phyloP scores from a whole-genome alignment of 1,140 invertebrate genomes.

The Drosophila miranda region DNA sequence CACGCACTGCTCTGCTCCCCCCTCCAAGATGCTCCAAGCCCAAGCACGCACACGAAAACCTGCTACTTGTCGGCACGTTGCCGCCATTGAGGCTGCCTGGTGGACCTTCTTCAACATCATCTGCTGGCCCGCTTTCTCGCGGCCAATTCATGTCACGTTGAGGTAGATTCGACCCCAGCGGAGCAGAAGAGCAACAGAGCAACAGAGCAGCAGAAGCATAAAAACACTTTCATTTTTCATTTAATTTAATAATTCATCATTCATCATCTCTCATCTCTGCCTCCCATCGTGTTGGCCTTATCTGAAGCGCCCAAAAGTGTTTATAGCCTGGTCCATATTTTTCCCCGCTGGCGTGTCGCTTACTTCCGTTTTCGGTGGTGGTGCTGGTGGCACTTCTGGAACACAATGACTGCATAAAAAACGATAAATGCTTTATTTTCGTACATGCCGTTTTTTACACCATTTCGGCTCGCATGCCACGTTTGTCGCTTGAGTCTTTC shows the following conservation, averaged over 20 bases:
- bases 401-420: conserved; percentile 32
- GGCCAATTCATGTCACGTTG: conserved; percentile 71
- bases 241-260: conserved; percentile 77
- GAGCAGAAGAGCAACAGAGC: conserved; percentile 37
- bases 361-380: conserved; percentile 65
- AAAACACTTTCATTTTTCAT: conserved; percentile 79
- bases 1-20: conserved; percentile 29
- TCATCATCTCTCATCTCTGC: conserved; percentile 57
- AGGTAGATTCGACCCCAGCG: conserved; percentile 34
- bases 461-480: conserved; percentile 63
- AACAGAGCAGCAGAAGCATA: conserved; percentile 53
- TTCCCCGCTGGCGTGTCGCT: conserved; percentile 58
- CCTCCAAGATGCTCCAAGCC: conserved; percentile 38
- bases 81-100: conserved; percentile 33
- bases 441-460: conserved; percentile 57
- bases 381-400: conserved; percentile 40
- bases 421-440: conserved; percentile 64
- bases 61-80: conserved; percentile 64
- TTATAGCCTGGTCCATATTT: conserved; percentile 67
- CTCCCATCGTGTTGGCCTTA: conserved; percentile 44
- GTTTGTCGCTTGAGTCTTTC: conserved; percentile 72
- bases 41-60: conserved; percentile 45
- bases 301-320: conserved; percentile 47
- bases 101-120: conserved; percentile 38
- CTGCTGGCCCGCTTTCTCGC: conserved; percentile 30